Percentiles rank a stretch among this genome's conserved stretches.
Evolutionary conservation across 1,140 invertebrate genomes (phyloP).

Genomic region (Drosophila navojoa): DNA sequence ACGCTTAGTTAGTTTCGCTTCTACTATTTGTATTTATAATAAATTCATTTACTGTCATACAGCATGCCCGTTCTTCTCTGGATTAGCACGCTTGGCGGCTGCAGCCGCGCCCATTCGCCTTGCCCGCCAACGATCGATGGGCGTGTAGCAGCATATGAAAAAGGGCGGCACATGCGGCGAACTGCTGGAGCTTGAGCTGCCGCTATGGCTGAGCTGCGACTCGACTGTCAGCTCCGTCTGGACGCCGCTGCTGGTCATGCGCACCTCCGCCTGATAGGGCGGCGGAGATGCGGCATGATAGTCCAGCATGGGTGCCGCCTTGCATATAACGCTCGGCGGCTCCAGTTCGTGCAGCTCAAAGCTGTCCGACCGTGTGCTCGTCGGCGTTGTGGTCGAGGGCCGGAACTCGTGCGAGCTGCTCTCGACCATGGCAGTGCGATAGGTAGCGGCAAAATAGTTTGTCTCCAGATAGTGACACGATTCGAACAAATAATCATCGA

Average conservation of each 20-base stretch:
- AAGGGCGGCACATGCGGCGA: conserved; percentile 61
- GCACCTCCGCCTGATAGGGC: conserved; percentile 50
- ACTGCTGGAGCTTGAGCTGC: conserved; percentile 25
- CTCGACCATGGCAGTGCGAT: conserved; percentile 84
- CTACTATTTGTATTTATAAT: neutral
- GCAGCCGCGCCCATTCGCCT: conserved; percentile 51
- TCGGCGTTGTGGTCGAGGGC: conserved; percentile 73
- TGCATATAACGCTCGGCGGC: conserved; percentile 74
- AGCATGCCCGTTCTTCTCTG: conserved; percentile 46
- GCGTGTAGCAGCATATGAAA: conserved; percentile 82
- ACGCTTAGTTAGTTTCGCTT: neutral
- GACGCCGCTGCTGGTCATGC: conserved; percentile 76
- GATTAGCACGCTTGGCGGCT: conserved; percentile 22
- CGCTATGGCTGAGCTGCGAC: conserved; percentile 56
- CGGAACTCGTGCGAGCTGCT: conserved; percentile 81
- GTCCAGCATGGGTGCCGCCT: conserved; percentile 53
- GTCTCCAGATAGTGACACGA: conserved; percentile 83
- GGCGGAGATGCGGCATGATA: conserved; percentile 10
- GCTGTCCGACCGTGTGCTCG: conserved; percentile 68
- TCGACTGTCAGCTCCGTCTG: conserved; percentile 77
- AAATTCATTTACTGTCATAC: conserved; percentile 61
- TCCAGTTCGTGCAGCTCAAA: conserved; percentile 77
- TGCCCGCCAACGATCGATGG: conserved; percentile 80
- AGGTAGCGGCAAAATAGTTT: conserved; percentile 83
- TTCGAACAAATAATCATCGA: conserved; percentile 82